Base-by-base conservation (phyloP, 2,888 invertebrate species). In the Pristionchus japonicus region DNA sequence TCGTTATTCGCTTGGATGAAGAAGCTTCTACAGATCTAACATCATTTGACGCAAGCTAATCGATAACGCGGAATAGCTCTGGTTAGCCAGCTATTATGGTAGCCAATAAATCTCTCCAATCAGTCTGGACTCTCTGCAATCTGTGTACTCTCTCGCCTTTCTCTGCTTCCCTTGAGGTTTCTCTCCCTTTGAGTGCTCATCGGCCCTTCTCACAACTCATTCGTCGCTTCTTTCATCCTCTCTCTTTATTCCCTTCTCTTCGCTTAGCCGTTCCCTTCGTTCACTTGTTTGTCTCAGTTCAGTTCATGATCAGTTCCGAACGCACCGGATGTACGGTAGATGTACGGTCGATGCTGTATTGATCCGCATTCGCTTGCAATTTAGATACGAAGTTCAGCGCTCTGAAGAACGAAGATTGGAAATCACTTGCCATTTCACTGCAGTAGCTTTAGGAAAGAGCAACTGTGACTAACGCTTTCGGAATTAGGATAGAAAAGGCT, bases 21-120 rank as follows among this genome's bases (percentile, higher is more conserved):
- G n/a, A n/a, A n/a, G 34, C 4, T 34, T 34, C 31, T 11, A 67
- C 31, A 34, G 67, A 67, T 67, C 67, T 17, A 27, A 77, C 43
- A 77, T 74, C 70, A 74, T 4, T 23, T 3, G 2, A 4, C 7
- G 23, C 34, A 47, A 47, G 1, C 11, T 3, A 47, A 77, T 77
- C 77, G 77, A 47, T 77, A 77, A n/a, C 70, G 70, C 70, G 70
- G 70, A 37, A 43, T 77, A 77, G 23, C 77, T 47, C 77, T 43
- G 77, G 43, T 40, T 40, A 23, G 77, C 47, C 27, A 43, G 43
- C 77, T 77, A 77, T 77, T 77, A 77, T 77, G 77, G 77, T 77
- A 77, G 77, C 77, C 77, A 77, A 77, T 77, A 77, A 77, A 77
- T 77, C 77, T 77, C 43, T 70, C 70, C 31, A 70, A 70, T 37